Conservation (phyloP, 2,797 vertebrate species). For the Falco peregrinus region DNA sequence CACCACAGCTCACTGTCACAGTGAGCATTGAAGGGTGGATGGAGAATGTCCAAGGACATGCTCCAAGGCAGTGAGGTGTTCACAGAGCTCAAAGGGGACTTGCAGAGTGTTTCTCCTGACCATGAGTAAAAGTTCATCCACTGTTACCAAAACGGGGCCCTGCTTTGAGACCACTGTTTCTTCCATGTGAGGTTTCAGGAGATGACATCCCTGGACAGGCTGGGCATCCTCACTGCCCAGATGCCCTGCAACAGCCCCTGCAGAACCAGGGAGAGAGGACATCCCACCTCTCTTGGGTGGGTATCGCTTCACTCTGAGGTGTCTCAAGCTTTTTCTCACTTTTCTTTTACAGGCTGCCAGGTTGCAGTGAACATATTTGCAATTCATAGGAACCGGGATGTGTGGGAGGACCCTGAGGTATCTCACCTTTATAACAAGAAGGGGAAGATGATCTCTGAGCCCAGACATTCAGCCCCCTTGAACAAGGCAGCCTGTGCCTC, state of each 20-base stretch:
- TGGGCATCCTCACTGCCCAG: background rate
- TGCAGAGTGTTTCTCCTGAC: background rate
- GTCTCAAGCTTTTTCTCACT: background rate
- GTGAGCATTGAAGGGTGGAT: background rate
- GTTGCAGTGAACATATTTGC: slow-evolving; percentile 52
- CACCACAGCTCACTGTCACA: background rate
- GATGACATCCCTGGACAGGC: background rate
- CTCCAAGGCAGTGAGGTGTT: background rate
- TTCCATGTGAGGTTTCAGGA: background rate
- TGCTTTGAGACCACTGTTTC: background rate
- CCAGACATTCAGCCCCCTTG: background rate
- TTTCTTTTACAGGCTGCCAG: slow-evolving; percentile 16
- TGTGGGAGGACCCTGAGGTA: slow-evolving; percentile 78
- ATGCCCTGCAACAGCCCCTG: background rate
- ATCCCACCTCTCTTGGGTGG: background rate
- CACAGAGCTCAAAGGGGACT: background rate
- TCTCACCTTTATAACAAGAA: background rate
- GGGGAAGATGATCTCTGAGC: background rate
- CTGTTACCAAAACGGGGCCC: background rate
- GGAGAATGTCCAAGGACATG: background rate
- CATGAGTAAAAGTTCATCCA: background rate
- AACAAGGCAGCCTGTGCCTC: background rate
- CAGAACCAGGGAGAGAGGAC: background rate
- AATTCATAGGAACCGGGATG: slow-evolving; percentile 69
- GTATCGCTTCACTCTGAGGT: background rate